phyloP scores from a whole-genome alignment of 2,888 invertebrate species.

The Tinea pellionella region DNA sequence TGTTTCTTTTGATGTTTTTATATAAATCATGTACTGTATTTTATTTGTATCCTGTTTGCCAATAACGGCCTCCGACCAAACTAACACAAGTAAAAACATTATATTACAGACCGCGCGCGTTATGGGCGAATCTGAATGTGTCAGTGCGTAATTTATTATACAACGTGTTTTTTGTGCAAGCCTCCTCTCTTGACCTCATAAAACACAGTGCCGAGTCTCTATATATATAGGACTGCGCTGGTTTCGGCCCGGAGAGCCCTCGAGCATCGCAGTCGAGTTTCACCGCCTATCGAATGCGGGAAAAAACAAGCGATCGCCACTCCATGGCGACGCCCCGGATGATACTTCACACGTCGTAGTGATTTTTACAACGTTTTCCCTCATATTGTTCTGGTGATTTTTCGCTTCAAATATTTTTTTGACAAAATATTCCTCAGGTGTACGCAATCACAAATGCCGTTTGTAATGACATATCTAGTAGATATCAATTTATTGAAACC shows the following conservation, averaged over 20 bases:
- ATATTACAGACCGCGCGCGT: conserved; percentile 59
- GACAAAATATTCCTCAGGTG: neutral
- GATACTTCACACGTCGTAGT: conserved; percentile 66
- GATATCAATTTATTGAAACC: no score
- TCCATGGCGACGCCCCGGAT: conserved; percentile 55
- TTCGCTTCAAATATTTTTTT: conserved; percentile 4
- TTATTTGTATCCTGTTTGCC: neutral
- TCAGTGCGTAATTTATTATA: conserved; percentile 66
- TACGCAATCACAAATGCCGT: no score
- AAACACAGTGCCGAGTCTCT: conserved; percentile 54
- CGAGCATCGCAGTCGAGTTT: conserved; percentile 40
- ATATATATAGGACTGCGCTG: conserved; percentile 25
- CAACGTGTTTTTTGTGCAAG: conserved; percentile 63
- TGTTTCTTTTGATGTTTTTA: neutral
- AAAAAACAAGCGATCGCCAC: conserved; percentile 67
- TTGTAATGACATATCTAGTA: no score
- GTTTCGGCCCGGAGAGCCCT: conserved; percentile 51
- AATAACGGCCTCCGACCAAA: neutral
- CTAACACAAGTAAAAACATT: conserved; percentile 38
- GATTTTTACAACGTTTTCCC: conserved; percentile 66
- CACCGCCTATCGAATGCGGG: conserved; percentile 58
- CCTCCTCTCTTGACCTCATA: conserved; percentile 63
- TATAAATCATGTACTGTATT: no score
- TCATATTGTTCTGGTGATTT: conserved; percentile 23
- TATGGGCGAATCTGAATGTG: conserved; percentile 66